phyloP scores from a whole-genome alignment of 2,797 vertebrate genomes.

The Labroides dimidiatus region DNA sequence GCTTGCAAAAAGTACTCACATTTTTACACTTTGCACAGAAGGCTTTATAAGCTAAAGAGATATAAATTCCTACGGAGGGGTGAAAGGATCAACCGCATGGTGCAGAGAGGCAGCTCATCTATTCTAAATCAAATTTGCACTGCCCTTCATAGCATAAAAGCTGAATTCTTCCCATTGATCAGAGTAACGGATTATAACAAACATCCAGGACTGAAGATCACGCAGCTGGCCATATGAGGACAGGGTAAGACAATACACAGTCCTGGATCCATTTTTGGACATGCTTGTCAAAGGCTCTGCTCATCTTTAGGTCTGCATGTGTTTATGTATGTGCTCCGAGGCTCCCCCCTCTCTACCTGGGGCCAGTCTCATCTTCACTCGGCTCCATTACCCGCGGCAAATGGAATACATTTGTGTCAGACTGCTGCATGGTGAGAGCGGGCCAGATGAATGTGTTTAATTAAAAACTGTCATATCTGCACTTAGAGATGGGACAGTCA shows the following conservation, averaged over 20 bases:
- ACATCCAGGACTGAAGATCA: conserved; percentile 41
- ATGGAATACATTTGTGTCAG: conserved; percentile 85
- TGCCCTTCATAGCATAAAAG: conserved; percentile 17
- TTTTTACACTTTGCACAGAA: conserved; percentile 5
- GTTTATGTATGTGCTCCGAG: conserved; percentile 50
- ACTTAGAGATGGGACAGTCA: conserved; percentile 79
- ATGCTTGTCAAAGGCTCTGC: conserved; percentile 29
- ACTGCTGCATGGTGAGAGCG: conserved; percentile 60
- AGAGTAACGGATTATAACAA: conserved; percentile 45
- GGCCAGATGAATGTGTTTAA: conserved; percentile 87
- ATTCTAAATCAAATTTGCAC: conserved; percentile 27
- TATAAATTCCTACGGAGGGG: neutral
- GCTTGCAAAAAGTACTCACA: conserved; percentile 16
- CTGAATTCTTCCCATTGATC: conserved; percentile 59
- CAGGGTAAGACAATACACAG: neutral
- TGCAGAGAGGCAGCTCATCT: conserved; percentile 12
- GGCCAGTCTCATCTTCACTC: conserved; percentile 67
- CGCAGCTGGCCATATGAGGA: conserved; percentile 34
- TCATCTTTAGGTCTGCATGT: conserved; percentile 36
- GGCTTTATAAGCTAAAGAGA: neutral
- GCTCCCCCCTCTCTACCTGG: conserved; percentile 60
- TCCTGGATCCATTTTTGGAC: conserved; percentile 32
- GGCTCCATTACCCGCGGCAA: conserved; percentile 80
- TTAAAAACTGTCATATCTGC: conserved; percentile 88
- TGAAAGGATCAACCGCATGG: neutral